Evolutionary conservation across 2,113 vertebrate genomes (phyloP), one percentile per base, ranked within the genome.

Genomic region (Pipa parva): DNA sequence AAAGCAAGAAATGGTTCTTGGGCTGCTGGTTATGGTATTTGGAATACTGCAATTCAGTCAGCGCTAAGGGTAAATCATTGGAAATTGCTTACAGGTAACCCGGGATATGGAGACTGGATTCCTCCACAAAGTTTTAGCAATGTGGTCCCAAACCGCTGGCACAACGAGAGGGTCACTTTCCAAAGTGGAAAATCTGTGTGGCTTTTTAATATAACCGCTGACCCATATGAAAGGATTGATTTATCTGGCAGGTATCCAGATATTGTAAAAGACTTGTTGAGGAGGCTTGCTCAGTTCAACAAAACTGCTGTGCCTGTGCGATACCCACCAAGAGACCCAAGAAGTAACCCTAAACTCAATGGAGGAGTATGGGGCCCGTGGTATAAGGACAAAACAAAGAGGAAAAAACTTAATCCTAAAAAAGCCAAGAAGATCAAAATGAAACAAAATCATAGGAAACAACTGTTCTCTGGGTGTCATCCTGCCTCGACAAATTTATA

Each of bases 331-430:
- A 96, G 92, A 74, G 97, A 99, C 80, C 88, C 93, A 15, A 87
- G 94, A 39, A 97, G 95, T 24, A 97, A 99, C 77, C 97, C 97
- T 0, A 92, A 91, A 77, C 92, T 97, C 71, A 93, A 95, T 0
- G 95, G 94, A 4, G 97, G 95, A 0, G 95, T 97, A 9, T 99
- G 97, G 97, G 97, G 95, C 0, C 97, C 97, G 0, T 99, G 97
- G 97, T 93, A 90, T 74, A 90, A 94, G 72, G 93, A 95, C 1
- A 87, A 90, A 0, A 80, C 78, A 12, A 88, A 90, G 65, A 79
- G 84, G 28, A 87, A 87, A 60, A 85, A 89, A 45, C 11, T 73
- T 0, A 73, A 76, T 11, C 89, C 84, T 79, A 86, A 63, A 9
- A 94, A 91, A 71, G 85, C 79, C 61, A 87, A 78, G 72, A 90